Conservation (phyloP, 2,113 vertebrate species). For the Bubalus kerabau region DNA sequence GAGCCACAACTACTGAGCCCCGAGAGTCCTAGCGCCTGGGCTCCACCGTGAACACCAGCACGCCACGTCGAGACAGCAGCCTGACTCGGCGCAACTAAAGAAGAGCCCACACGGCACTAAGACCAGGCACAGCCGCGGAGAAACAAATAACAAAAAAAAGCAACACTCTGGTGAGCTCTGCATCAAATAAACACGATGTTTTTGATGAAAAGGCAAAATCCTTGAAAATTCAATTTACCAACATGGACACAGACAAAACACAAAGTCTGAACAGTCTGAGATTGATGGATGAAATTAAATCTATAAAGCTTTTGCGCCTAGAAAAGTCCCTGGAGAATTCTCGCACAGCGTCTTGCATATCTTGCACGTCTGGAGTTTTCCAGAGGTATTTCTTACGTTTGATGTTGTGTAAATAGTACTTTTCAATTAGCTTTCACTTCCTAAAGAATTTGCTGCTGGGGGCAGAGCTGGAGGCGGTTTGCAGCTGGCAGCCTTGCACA, state of each 20-base stretch:
- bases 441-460: neutral
- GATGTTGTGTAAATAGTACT: neutral
- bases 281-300: neutral
- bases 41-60: fast-evolving
- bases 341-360: too few species aligned
- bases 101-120: fast-evolving
- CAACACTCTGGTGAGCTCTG: too few species aligned
- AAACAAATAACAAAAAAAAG: neutral
- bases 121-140: neutral
- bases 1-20: neutral
- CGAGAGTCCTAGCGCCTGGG: neutral
- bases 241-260: neutral
- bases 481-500: neutral
- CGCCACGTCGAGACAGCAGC: neutral
- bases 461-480: neutral
- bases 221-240: neutral
- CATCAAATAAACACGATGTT: neutral
- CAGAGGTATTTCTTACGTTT: neutral
- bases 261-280: neutral
- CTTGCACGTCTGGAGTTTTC: neutral
- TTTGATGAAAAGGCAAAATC: neutral
- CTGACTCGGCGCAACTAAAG: fast-evolving
- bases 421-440: neutral
- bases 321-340: neutral
- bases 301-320: neutral